Evolutionary conservation across 2,797 vertebrate species (phyloP), one percentile per base, ranked within the genome.

Genomic region (Hipposideros larvatus): DNA sequence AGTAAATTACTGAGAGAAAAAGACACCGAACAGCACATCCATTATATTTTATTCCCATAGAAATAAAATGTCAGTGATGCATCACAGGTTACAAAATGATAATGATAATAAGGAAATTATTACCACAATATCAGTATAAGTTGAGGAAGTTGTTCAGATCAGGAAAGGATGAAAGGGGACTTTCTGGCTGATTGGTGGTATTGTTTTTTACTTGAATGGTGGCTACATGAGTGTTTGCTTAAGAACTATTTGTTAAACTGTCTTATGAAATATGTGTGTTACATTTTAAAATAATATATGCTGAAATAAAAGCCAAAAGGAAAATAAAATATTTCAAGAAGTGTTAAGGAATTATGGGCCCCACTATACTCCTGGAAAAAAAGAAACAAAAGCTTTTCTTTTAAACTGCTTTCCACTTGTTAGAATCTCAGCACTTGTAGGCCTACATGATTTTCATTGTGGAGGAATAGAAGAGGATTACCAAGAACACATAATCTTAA

Each of bases 301-400:
- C 46, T 94, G 31, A 96, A 91, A 70, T 90, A 91, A 94, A 91
- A 77, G 34, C 48, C 9, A 61, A 82, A 75, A 51, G 73, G 24
- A n/a, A 37, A 31, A 89, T 6, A 53, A 26, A n/a, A 66, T 65
- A 77, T 48, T 87, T 83, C 31, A 83, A 51, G 26, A 41, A 53
- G 24, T 79, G 8, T 41, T 79, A 87, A 91, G 43, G 37, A 70
- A 61, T 94, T 84, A 53, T 55, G 15, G 43, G 9, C 34, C 18
- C 55, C 24, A 48, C 48, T 68, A 48, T 10, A 34, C 10, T 53
- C 63, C 48, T 70, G 19, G 26, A 61, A 41, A 61, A 48, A 48
- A 15, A 51, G 43, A 6, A 15, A 51, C 48, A 53, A 41, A 6
- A 28, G 13, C 2, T 63, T 61, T 75, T 53, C 41, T 74, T 48